Conservation (phyloP, 2,113 vertebrate species). For the Prionailurus viverrinus region DNA sequence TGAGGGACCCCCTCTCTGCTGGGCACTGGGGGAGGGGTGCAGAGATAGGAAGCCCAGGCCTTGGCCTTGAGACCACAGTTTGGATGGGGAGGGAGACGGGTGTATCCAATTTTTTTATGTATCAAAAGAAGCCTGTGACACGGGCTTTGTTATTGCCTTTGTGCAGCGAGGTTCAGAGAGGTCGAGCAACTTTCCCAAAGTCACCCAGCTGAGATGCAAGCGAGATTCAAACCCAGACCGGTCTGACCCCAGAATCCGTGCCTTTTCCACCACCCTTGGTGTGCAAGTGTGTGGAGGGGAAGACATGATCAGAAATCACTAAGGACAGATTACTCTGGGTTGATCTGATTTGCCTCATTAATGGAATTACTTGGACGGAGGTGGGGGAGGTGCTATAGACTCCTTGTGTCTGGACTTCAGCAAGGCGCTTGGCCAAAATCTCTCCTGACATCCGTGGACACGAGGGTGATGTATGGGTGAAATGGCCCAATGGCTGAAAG, state of each 20-base stretch:
- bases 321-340: neutral
- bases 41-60: neutral
- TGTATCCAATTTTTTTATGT: neutral
- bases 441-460: neutral
- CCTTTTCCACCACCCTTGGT: neutral
- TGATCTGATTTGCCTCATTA: conserved; percentile 35
- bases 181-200: neutral
- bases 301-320: neutral
- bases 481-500: neutral
- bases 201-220: neutral
- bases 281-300: neutral
- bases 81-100: neutral
- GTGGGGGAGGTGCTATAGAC: neutral
- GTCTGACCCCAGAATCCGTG: neutral
- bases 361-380: neutral
- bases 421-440: neutral
- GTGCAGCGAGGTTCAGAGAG: neutral
- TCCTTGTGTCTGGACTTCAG: conserved; percentile 40
- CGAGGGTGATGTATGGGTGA: neutral
- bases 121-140: neutral
- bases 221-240: neutral
- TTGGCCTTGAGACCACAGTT: neutral
- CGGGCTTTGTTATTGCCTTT: neutral
- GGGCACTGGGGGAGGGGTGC: neutral
- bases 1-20: too few species aligned